A percentile compares a stretch with the other conserved stretches of the same genome.
Evolutionary conservation across 1,140 invertebrate species (phyloP).

Genomic region (Drosophila willistoni): DNA sequence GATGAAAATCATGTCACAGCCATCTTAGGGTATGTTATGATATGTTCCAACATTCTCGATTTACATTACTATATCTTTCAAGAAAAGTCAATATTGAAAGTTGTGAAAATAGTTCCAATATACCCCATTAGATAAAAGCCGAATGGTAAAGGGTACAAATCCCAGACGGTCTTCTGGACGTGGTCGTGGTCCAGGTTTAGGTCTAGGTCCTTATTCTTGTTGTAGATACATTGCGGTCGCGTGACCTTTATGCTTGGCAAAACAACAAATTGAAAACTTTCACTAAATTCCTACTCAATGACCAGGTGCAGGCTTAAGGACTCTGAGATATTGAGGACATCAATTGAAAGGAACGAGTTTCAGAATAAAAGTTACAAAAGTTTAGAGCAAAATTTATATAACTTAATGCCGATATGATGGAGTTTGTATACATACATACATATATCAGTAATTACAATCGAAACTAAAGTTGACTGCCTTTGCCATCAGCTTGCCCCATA

Average conservation of each 20-base stretch:
- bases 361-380: background rate
- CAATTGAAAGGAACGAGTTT: slow-evolving; percentile 4
- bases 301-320: slow-evolving; percentile 16
- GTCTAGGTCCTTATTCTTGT: slow-evolving; percentile 33
- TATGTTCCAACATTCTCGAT: background rate
- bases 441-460: background rate
- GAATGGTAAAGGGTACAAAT: background rate
- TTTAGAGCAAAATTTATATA: background rate
- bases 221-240: slow-evolving; percentile 63
- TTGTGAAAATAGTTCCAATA: background rate
- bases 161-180: slow-evolving; percentile 29
- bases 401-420: background rate
- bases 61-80: too few relatives aligned
- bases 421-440: too few relatives aligned
- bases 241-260: slow-evolving; percentile 57
- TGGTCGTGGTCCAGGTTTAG: too few relatives aligned
- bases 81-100: background rate
- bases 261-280: slow-evolving; percentile 24
- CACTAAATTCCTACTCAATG: slow-evolving; percentile 9
- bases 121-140: background rate
- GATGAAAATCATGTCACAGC: too few relatives aligned
- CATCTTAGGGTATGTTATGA: too few relatives aligned
- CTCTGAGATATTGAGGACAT: background rate
- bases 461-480: background rate
- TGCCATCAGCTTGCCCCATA: background rate